Conservation (phyloP, 2,797 vertebrate genomes). For the Numenius phaeopus region DNA sequence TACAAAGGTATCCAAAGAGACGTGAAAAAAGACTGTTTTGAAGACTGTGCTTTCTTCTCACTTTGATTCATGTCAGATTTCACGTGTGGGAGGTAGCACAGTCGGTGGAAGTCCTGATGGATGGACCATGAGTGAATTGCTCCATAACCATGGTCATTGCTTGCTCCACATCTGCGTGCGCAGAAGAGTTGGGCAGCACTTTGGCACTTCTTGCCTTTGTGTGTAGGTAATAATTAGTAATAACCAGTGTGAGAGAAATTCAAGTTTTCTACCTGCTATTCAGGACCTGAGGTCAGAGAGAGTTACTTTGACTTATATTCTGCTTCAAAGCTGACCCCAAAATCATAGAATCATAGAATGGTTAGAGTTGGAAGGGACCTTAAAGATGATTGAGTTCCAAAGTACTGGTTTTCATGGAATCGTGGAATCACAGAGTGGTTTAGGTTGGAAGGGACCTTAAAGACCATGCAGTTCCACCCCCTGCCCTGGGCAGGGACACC, state of each 20-base stretch:
- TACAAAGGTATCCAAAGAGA: accelerated
- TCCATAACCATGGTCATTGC: accelerated
- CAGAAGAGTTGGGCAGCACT: not conserved
- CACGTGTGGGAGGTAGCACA: accelerated
- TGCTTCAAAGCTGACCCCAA: not conserved
- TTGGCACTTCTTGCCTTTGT: not conserved
- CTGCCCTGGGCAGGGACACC: no score
- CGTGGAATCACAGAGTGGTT: no score
- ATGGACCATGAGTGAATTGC: accelerated
- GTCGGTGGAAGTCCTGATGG: accelerated
- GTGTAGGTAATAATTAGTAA: no score
- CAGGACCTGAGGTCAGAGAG: not conserved
- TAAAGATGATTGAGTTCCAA: not conserved
- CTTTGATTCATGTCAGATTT: no score
- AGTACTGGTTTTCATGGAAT: not conserved
- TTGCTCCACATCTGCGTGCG: accelerated
- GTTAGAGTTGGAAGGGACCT: no score
- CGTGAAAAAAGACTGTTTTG: accelerated
- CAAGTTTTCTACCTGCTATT: no score
- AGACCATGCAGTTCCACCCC: no score
- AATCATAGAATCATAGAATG: no score
- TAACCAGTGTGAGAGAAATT: not conserved
- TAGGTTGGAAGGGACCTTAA: no score
- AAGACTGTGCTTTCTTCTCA: not conserved
- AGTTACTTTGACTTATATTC: not conserved